Percentiles rank a stretch among this genome's conserved stretches.
phyloP scores from a whole-genome alignment of 53 echinoderm and acorn worm species.

The Echinometra lucunter region DNA sequence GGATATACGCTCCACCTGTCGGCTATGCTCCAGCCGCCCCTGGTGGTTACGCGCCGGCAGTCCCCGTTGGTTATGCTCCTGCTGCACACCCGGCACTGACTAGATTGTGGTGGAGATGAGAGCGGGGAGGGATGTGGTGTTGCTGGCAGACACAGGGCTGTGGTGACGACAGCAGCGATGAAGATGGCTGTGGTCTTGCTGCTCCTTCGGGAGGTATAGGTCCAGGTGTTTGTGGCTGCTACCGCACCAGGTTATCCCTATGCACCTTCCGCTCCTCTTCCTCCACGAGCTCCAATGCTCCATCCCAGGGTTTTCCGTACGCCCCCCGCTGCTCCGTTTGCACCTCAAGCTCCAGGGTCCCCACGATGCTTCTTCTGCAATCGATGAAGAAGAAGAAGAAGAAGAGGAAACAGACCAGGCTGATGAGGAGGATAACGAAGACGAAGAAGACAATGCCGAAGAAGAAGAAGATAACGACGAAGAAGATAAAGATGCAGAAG shows the following conservation, averaged over 20 bases:
- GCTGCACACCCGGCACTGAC: not conserved
- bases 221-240: not conserved
- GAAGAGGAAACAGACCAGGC: not conserved
- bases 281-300: too few species aligned
- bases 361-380: not conserved
- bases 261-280: not conserved
- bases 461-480: not conserved
- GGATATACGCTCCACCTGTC: too few species aligned
- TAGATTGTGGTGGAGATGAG: not conserved
- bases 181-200: not conserved
- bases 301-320: not conserved
- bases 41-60: not conserved
- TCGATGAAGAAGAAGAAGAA: slow-evolving; percentile 37
- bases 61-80: slow-evolving; percentile 1
- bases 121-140: not conserved
- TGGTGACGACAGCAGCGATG: slow-evolving; percentile 29
- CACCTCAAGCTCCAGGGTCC: slow-evolving; percentile 20
- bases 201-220: not conserved
- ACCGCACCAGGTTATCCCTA: not conserved
- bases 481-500: slow-evolving; percentile 9
- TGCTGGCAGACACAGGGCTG: not conserved
- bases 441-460: slow-evolving; percentile 34
- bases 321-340: not conserved
- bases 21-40: slow-evolving; percentile 8
- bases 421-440: slow-evolving; percentile 31